Conservation (phyloP, 2,797 vertebrate species). For the Esox lucius region DNA sequence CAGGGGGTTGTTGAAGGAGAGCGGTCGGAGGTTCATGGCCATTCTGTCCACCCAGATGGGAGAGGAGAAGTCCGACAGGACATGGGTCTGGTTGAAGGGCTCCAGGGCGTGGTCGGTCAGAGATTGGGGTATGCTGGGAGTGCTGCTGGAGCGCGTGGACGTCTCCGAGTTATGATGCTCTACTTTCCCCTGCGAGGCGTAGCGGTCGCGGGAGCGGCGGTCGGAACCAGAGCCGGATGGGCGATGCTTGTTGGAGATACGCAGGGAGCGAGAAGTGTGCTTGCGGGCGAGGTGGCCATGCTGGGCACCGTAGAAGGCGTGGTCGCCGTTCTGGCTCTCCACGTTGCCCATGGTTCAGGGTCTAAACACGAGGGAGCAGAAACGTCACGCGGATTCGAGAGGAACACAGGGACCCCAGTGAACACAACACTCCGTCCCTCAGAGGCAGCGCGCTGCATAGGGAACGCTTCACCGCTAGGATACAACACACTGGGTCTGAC, state of each 20-base stretch:
- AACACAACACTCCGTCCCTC: too few relatives aligned
- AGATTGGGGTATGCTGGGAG: slow-evolving; percentile 95
- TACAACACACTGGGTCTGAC: too few relatives aligned
- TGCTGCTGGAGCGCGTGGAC: slow-evolving; percentile 93
- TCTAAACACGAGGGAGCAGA: background rate
- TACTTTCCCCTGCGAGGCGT: slow-evolving; percentile 83
- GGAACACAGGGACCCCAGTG: too few relatives aligned
- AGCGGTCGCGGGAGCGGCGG: background rate
- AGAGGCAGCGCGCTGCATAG: too few relatives aligned
- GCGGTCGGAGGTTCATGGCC: slow-evolving; percentile 85
- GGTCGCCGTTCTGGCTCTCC: slow-evolving; percentile 92
- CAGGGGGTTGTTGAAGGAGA: slow-evolving; percentile 85
- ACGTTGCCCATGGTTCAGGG: slow-evolving; percentile 89
- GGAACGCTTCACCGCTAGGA: too few relatives aligned
- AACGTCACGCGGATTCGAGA: background rate
- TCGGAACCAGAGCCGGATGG: background rate
- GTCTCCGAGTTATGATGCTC: slow-evolving; percentile 86
- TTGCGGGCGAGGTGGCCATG: slow-evolving; percentile 85
- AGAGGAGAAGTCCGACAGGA: slow-evolving; percentile 80
- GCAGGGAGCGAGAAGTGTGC: slow-evolving; percentile 88
- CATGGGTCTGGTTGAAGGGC: slow-evolving; percentile 75
- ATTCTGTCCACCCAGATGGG: slow-evolving; percentile 87
- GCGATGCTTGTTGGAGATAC: slow-evolving; percentile 75
- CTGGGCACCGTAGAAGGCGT: slow-evolving; percentile 79
- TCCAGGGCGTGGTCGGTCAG: slow-evolving; percentile 90